These are phyloP conservation scores for Thunnus maccoyii DNA, from an alignment of 2,113 vertebrate genomes.

Conservation along the genomic window DNA sequence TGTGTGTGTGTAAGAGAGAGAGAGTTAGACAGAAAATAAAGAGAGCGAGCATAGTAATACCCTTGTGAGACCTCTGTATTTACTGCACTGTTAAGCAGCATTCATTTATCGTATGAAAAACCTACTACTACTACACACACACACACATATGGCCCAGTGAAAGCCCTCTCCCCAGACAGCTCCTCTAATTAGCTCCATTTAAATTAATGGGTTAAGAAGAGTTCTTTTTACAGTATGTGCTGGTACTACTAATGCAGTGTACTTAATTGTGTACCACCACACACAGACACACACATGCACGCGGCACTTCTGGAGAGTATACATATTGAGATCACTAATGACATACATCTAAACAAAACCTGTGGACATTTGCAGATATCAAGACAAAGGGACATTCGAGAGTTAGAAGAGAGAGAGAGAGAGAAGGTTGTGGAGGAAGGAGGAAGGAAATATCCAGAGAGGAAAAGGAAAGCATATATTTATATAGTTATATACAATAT, in stretches of 20 bases:
- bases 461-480: too few relatives aligned
- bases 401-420: background rate
- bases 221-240: constrained; percentile 53
- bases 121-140: constrained; percentile 34
- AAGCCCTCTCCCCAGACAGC: constrained; percentile 58
- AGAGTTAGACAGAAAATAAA: constrained; percentile 49
- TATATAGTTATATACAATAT: too few relatives aligned
- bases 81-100: constrained; percentile 74
- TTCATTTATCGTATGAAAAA: constrained; percentile 73
- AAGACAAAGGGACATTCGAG: background rate
- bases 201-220: constrained; percentile 69
- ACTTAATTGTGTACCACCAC: constrained; percentile 49
- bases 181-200: constrained; percentile 72
- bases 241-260: constrained; percentile 46
- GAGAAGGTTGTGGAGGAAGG: background rate
- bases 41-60: constrained; percentile 55
- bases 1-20: background rate
- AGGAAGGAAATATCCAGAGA: background rate
- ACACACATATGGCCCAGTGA: constrained; percentile 51
- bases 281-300: constrained; percentile 32
- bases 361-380: background rate
- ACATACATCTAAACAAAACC: background rate
- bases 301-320: background rate
- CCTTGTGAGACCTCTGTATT: constrained; percentile 71
- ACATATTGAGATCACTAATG: background rate